Percentiles rank a stretch among this genome's conserved stretches.
Conservation (phyloP, 2,888 invertebrate species). For the Nebria brevicollis region DNA sequence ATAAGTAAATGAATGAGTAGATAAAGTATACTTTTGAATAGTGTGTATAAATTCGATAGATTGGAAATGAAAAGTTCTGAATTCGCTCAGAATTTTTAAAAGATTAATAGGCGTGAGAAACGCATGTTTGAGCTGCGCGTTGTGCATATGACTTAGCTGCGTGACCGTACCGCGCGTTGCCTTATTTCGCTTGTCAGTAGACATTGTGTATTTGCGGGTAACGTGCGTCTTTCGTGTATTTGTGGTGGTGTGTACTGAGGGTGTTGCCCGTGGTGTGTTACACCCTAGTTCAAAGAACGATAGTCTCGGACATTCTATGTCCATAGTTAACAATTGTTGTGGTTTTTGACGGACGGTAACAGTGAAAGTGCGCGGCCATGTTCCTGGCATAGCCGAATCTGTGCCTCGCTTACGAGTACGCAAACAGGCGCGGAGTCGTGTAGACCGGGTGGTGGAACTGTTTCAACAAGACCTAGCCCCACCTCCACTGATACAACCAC, state of each 20-base stretch:
- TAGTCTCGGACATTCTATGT: conserved; percentile 2
- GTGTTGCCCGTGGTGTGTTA: conserved; percentile 36
- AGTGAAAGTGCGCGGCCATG: conserved; percentile 28
- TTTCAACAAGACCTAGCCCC: conserved; percentile 21
- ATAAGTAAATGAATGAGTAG: too few species aligned
- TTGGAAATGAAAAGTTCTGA: too few species aligned
- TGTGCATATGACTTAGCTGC: neutral
- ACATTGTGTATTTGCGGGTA: conserved; percentile 40
- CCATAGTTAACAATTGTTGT: neutral
- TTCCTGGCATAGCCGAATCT: neutral
- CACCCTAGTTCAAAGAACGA: neutral
- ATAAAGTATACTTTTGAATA: too few species aligned
- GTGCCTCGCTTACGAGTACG: conserved; percentile 22
- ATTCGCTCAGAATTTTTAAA: neutral
- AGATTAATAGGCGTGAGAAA: neutral
- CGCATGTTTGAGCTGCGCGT: too few species aligned
- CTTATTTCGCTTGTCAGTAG: conserved; percentile 32
- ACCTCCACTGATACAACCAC: conserved; percentile 22
- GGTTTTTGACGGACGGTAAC: neutral
- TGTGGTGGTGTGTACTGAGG: conserved; percentile 41
- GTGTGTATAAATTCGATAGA: too few species aligned
- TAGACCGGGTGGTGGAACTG: conserved; percentile 28
- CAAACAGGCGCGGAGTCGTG: conserved; percentile 15
- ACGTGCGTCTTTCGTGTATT: conserved; percentile 37
- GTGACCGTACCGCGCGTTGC: conserved; percentile 9